phyloP scores from a whole-genome alignment of 2,888 invertebrate genomes.

The Xestia rhomboidea region DNA sequence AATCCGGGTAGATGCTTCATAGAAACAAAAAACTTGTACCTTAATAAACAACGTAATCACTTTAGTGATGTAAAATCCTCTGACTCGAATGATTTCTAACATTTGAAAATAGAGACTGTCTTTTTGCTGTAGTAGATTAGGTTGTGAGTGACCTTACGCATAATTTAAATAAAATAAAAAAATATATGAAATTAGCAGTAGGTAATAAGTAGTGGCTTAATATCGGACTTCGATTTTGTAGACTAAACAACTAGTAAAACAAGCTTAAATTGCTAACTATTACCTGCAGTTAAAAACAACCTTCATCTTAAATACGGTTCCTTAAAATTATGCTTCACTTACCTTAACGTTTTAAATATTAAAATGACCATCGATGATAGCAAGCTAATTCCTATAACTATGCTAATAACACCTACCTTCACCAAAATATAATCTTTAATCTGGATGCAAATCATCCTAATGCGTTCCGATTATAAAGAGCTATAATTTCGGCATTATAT shows the following conservation, averaged over 20 bases:
- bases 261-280: conserved; percentile 74
- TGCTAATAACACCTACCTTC: conserved; percentile 89
- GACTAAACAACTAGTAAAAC: conserved; percentile 72
- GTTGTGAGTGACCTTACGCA: background rate
- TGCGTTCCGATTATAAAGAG: conserved; percentile 89
- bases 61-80: background rate
- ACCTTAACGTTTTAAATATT: conserved; percentile 86
- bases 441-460: conserved; percentile 90
- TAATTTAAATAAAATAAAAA: background rate
- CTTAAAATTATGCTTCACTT: conserved; percentile 82
- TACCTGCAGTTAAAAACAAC: conserved; percentile 74
- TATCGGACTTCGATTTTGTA: conserved; percentile 53
- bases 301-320: conserved; percentile 79
- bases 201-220: conserved; percentile 46
- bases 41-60: background rate
- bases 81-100: background rate
- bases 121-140: background rate
- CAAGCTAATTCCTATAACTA: conserved; percentile 89
- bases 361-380: conserved; percentile 87
- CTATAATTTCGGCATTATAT: conserved; percentile 90
- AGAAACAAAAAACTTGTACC: background rate
- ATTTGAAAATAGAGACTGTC: background rate
- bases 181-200: conserved; percentile 15
- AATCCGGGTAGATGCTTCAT: background rate
- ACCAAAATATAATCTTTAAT: conserved; percentile 90